A percentile compares a stretch with the other conserved stretches of the same genome.
Evolutionary conservation across 2,888 invertebrate genomes (phyloP).

Genomic region (Tetanocera ferruginea): DNA sequence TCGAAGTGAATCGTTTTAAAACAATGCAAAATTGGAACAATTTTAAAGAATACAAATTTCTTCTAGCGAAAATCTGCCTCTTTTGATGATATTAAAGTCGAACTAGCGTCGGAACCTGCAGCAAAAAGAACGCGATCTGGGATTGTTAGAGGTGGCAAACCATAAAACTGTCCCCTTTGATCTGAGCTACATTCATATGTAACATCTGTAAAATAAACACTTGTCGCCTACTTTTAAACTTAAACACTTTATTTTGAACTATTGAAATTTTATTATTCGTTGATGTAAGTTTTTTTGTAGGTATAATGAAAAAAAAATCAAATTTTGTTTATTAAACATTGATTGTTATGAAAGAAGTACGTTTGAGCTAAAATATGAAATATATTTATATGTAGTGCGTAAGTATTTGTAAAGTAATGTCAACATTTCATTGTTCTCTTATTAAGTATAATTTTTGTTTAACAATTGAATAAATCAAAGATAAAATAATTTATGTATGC

Average conservation of each 20-base stretch:
- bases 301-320: slow-evolving; percentile 1
- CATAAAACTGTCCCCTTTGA: background rate
- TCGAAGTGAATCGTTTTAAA: background rate
- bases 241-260: background rate
- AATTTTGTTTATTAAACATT: slow-evolving; percentile 27
- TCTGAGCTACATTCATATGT: background rate
- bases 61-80: slow-evolving; percentile 47
- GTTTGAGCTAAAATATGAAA: slow-evolving; percentile 25
- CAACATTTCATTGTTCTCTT: slow-evolving; percentile 16
- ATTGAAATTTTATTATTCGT: background rate
- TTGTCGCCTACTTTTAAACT: slow-evolving; percentile 16
- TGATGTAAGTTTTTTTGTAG: background rate
- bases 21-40: background rate
- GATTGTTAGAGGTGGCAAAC: slow-evolving; percentile 51
- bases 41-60: background rate
- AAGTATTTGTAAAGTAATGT: slow-evolving; percentile 19
- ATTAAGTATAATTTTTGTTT: slow-evolving; percentile 16
- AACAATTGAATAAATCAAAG: slow-evolving; percentile 29
- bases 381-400: slow-evolving; percentile 20
- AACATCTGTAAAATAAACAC: slow-evolving; percentile 24
- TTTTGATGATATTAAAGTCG: slow-evolving; percentile 49
- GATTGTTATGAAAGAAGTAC: slow-evolving; percentile 22
- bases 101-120: slow-evolving; percentile 59
- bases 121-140: slow-evolving; percentile 60
- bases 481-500: slow-evolving; percentile 13